Conservation (phyloP, 2,113 vertebrate species). For the Notiomystis cincta region DNA sequence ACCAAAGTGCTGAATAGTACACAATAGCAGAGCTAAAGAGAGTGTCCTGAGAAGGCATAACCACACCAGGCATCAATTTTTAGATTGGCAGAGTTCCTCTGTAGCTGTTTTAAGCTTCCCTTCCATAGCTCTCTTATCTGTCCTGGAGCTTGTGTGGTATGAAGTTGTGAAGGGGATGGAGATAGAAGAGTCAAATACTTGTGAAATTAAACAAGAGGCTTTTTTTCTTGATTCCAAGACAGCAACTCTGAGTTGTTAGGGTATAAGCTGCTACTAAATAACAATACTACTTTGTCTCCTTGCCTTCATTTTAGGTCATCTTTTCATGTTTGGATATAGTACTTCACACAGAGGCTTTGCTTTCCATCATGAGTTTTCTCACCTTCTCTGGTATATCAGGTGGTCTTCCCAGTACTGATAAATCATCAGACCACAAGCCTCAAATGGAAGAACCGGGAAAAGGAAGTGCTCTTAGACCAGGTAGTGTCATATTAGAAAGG, state of each 20-base stretch:
- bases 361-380: slow-evolving; percentile 87
- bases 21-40: neutral
- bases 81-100: neutral
- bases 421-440: slow-evolving; percentile 51
- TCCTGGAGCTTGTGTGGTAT: neutral
- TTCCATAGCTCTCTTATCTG: neutral
- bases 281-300: neutral
- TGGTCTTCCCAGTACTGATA: slow-evolving; percentile 55
- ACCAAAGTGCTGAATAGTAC: neutral
- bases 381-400: slow-evolving; percentile 72
- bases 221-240: neutral
- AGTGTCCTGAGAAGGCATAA: neutral
- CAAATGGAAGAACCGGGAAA: slow-evolving; percentile 67
- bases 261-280: neutral
- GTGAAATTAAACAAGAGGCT: neutral
- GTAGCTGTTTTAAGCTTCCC: neutral
- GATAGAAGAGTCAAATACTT: neutral
- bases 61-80: neutral
- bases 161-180: neutral
- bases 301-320: slow-evolving; percentile 73
- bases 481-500: slow-evolving; percentile 4
- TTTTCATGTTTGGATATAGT: slow-evolving; percentile 87
- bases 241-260: neutral
- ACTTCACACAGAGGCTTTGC: slow-evolving; percentile 90
- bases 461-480: slow-evolving; percentile 52